Conservation (phyloP, 2,113 vertebrate species). For the Stegostoma tigrinum region DNA sequence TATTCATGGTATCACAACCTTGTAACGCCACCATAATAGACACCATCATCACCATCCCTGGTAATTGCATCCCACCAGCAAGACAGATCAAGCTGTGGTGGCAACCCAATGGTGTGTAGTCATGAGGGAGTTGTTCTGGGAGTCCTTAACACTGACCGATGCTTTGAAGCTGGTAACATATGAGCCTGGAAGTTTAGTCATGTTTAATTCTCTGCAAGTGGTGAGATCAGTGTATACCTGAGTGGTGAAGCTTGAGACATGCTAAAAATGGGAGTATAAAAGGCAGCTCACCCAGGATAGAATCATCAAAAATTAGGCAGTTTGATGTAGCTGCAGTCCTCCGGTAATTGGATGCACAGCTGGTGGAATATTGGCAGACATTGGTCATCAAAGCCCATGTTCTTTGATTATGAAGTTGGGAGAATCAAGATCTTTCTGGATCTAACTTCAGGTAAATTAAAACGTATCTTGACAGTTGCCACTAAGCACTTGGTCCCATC, state of each 20-base stretch:
- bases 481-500: background rate
- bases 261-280: background rate
- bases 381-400: background rate
- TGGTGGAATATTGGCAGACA: too few relatives aligned
- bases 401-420: background rate
- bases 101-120: too few relatives aligned
- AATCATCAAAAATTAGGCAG: background rate
- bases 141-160: too few relatives aligned
- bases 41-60: too few relatives aligned
- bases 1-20: too few relatives aligned
- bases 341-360: background rate
- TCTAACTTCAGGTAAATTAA: background rate
- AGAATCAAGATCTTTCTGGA: background rate
- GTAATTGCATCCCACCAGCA: too few relatives aligned
- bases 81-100: too few relatives aligned
- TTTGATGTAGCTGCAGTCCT: background rate
- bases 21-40: too few relatives aligned
- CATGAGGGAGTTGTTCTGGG: too few relatives aligned
- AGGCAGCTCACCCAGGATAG: background rate
- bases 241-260: background rate
- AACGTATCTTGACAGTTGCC: background rate
- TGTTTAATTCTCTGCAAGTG: background rate
- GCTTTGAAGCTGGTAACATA: background rate
- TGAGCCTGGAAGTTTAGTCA: background rate
- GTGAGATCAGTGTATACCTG: background rate